A percentile compares a stretch with the other conserved stretches of the same genome.
Conservation (phyloP, 2,797 vertebrate genomes). For the Leucoraja ocellata region DNA sequence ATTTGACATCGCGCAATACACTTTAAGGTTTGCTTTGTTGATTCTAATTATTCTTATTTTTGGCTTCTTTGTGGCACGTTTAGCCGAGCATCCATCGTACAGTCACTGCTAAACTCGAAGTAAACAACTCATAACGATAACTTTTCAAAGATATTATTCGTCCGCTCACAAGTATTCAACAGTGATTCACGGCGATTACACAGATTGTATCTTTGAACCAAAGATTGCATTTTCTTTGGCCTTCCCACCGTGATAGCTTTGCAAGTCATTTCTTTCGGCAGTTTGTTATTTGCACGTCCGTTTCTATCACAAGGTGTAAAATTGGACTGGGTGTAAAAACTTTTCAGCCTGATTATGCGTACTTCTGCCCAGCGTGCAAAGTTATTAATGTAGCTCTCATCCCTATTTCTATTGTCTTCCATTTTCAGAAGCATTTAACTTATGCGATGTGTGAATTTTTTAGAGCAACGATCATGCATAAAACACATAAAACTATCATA, state of each 20-base stretch:
- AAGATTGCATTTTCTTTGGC: not conserved
- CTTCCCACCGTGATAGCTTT: not conserved
- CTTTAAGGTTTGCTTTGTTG: not conserved
- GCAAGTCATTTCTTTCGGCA: too few species aligned
- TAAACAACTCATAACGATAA: not conserved
- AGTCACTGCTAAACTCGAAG: not conserved
- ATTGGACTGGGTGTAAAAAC: not conserved
- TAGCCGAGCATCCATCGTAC: not conserved
- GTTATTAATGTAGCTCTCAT: too few species aligned
- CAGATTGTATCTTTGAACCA: not conserved
- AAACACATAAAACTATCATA: too few species aligned
- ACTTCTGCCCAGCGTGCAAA: not conserved
- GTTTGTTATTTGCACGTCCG: not conserved
- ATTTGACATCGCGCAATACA: not conserved
- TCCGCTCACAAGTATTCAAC: not conserved
- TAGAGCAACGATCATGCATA: too few species aligned
- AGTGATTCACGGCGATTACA: not conserved
- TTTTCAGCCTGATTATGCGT: not conserved
- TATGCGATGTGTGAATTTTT: too few species aligned
- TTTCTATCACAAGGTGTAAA: not conserved
- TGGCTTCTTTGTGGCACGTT: not conserved
- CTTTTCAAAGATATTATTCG: not conserved
- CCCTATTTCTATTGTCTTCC: too few species aligned
- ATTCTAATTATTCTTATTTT: conserved; percentile 23
- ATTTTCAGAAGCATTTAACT: too few species aligned